Evolutionary conservation across 1,140 invertebrate species (phyloP).

Genomic region (Euwallacea similis): DNA sequence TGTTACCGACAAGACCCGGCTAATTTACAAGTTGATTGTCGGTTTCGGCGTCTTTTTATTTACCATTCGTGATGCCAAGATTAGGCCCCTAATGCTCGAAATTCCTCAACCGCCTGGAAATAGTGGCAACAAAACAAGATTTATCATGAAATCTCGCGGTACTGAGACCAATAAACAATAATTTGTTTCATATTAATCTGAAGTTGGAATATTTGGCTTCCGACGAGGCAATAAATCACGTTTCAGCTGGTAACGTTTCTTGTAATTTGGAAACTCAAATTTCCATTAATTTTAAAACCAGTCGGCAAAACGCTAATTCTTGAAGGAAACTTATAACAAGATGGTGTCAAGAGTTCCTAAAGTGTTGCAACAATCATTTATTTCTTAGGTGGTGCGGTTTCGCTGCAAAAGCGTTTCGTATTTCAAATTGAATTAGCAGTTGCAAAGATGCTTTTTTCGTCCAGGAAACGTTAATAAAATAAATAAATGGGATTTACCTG

Average conservation of each 20-base stretch:
- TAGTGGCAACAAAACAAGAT: no score
- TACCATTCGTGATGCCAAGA: conserved; percentile 4
- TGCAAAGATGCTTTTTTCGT: background rate
- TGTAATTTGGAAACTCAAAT: conserved; percentile 8
- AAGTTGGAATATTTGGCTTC: background rate
- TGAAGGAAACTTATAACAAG: conserved; percentile 16
- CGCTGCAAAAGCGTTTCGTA: background rate
- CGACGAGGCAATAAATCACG: background rate
- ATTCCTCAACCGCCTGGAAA: no score
- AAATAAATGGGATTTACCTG: conserved; percentile 64
- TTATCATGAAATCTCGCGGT: no score
- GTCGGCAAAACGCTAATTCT: conserved; percentile 10
- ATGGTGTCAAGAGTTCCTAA: background rate
- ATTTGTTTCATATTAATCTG: no score
- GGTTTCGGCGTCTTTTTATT: conserved; percentile 20
- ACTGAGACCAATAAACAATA: no score
- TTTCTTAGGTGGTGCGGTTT: conserved; percentile 9
- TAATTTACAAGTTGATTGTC: conserved; percentile 31
- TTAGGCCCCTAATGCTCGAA: no score
- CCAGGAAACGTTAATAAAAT: background rate
- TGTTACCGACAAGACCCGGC: conserved; percentile 21
- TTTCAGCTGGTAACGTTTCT: conserved; percentile 7
- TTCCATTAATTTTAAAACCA: conserved; percentile 17
- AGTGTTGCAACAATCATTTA: conserved; percentile 11
- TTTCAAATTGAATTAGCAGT: background rate